phyloP scores from a whole-genome alignment of 2,113 vertebrate genomes.

The Albula glossodonta region DNA sequence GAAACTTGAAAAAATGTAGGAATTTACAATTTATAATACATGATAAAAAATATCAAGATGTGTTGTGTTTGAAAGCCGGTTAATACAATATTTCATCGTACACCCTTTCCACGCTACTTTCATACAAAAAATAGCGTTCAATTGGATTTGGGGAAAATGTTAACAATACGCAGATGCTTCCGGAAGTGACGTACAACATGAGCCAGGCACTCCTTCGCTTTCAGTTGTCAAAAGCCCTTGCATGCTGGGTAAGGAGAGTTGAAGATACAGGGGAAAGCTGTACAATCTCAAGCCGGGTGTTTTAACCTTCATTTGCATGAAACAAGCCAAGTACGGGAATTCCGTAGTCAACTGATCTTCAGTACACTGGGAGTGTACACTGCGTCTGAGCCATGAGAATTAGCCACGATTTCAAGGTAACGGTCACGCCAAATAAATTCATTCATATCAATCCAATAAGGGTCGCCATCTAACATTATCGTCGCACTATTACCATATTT shows the following conservation, averaged over 20 bases:
- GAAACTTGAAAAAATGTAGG: too few relatives aligned
- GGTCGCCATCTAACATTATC: background rate
- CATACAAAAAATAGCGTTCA: background rate
- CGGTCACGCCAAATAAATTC: background rate
- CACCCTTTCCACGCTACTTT: too few relatives aligned
- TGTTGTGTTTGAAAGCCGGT: too few relatives aligned
- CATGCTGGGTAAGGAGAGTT: slow-evolving; percentile 60
- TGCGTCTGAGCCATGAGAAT: slow-evolving; percentile 52
- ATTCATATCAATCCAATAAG: background rate
- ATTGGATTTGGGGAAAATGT: background rate
- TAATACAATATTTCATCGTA: too few relatives aligned
- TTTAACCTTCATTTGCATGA: slow-evolving; percentile 41
- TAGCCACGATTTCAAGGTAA: slow-evolving; percentile 49
- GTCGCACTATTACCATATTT: background rate
- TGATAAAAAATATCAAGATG: too few relatives aligned
- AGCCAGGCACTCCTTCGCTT: background rate
- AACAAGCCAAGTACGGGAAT: slow-evolving; percentile 3
- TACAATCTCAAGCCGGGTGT: slow-evolving; percentile 43
- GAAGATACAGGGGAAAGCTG: slow-evolving; percentile 4
- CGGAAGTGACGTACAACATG: slow-evolving; percentile 4
- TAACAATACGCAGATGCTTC: background rate
- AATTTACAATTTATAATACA: too few relatives aligned
- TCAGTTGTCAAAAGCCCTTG: slow-evolving; percentile 38
- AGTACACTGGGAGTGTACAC: background rate
- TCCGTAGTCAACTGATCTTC: background rate